phyloP scores from a whole-genome alignment of 2,113 vertebrate genomes.

The Genyomyrus donnyi region DNA sequence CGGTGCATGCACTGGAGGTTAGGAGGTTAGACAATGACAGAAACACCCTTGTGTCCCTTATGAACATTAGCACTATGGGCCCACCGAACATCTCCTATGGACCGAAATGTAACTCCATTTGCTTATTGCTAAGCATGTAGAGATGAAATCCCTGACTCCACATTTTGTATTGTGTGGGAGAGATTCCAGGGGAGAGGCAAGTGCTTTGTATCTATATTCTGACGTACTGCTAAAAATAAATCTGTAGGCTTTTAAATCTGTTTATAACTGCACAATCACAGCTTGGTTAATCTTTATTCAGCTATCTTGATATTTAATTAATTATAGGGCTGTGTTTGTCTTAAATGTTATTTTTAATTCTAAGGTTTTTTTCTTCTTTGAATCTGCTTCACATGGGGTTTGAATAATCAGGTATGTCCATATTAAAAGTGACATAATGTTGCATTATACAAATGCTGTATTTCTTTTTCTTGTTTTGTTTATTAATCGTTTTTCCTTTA shows the following conservation, averaged over 20 bases:
- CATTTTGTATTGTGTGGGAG: not conserved
- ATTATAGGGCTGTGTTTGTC: not conserved
- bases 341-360: not conserved
- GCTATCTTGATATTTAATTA: not conserved
- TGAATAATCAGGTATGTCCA: not conserved
- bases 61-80: not conserved
- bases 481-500: not conserved
- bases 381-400: not conserved
- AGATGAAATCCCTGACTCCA: not conserved
- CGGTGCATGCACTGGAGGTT: not conserved
- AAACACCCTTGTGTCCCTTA: not conserved
- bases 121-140: not conserved
- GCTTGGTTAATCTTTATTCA: not conserved
- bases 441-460: not conserved
- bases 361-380: not conserved
- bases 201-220: not conserved
- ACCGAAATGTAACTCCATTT: constrained; percentile 1
- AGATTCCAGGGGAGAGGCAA: not conserved
- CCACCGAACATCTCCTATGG: not conserved
- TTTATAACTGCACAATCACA: not conserved
- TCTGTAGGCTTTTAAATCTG: not conserved
- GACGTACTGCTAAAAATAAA: not conserved
- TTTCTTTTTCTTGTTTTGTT: not conserved
- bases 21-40: not conserved
- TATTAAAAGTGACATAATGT: not conserved